Conservation (phyloP, 2,888 invertebrate species). For the Ichneumoninae sp. region DNA sequence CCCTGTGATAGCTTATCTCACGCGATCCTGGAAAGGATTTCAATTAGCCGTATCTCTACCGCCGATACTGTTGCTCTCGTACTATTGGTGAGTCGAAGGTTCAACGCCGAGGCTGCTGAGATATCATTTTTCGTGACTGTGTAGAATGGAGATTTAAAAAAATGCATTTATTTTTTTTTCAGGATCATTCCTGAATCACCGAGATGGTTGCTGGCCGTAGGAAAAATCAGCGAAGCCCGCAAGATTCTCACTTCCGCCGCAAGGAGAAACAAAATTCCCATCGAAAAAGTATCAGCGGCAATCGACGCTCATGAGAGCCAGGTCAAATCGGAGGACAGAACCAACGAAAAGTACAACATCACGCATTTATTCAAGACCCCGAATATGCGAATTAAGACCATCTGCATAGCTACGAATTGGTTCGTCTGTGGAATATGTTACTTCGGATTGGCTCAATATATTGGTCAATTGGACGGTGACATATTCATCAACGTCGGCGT, state of each 20-base stretch:
- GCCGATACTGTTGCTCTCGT: constrained; percentile 83
- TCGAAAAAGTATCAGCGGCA: constrained; percentile 78
- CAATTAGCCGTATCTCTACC: constrained; percentile 85
- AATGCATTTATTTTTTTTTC: constrained; percentile 9
- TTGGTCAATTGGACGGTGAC: constrained; percentile 85
- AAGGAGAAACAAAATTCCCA: constrained; percentile 81
- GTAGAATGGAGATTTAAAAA: not conserved
- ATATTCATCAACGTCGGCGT: constrained; percentile 86
- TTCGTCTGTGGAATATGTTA: constrained; percentile 86
- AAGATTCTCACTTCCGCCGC: constrained; percentile 83
- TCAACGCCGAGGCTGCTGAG: not conserved
- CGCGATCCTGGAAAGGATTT: constrained; percentile 86
- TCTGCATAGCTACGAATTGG: constrained; percentile 85
- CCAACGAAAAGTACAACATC: constrained; percentile 81
- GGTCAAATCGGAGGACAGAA: constrained; percentile 81
- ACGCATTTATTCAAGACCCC: constrained; percentile 82
- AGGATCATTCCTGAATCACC: constrained; percentile 86
- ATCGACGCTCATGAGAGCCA: constrained; percentile 76
- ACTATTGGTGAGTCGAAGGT: constrained; percentile 85
- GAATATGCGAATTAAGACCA: constrained; percentile 82
- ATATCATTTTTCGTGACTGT: not conserved
- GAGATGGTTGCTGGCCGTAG: constrained; percentile 84
- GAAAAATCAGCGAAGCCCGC: constrained; percentile 82
- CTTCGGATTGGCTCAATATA: constrained; percentile 86
- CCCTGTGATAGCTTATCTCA: constrained; percentile 87